These are phyloP conservation scores for Meles meles DNA, from an alignment of 2,113 vertebrate genomes.

Conservation along the genomic window DNA sequence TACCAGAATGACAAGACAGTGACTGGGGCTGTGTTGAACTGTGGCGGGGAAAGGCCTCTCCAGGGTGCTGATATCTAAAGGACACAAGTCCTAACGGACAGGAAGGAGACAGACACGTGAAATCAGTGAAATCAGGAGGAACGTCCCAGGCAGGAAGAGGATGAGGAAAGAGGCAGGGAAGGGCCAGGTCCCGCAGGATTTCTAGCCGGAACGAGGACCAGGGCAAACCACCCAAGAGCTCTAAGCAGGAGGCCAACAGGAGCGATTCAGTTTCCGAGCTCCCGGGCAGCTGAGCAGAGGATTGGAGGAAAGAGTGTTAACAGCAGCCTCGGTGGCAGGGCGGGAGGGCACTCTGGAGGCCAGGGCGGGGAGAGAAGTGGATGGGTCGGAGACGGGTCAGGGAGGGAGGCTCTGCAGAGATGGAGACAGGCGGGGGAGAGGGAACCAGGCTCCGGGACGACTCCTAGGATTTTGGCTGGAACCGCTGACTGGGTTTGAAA, in stretches of 20 bases:
- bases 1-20: background rate
- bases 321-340: background rate
- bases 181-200: background rate
- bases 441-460: rapidly evolving
- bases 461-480: background rate
- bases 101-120: background rate
- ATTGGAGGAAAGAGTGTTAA: background rate
- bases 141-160: background rate
- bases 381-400: background rate
- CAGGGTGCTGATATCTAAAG: background rate
- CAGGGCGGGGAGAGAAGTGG: background rate
- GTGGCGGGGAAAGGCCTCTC: background rate
- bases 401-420: background rate
- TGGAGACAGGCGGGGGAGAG: background rate
- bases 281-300: background rate
- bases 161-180: background rate
- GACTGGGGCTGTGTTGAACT: background rate
- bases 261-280: background rate
- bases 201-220: background rate
- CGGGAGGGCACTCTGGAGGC: rapidly evolving
- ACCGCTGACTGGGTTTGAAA: background rate
- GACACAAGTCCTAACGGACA: background rate
- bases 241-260: background rate
- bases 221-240: background rate
- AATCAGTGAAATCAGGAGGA: background rate